Base-by-base conservation (phyloP, 2,888 invertebrate species). In the Hybos culiciformis region DNA sequence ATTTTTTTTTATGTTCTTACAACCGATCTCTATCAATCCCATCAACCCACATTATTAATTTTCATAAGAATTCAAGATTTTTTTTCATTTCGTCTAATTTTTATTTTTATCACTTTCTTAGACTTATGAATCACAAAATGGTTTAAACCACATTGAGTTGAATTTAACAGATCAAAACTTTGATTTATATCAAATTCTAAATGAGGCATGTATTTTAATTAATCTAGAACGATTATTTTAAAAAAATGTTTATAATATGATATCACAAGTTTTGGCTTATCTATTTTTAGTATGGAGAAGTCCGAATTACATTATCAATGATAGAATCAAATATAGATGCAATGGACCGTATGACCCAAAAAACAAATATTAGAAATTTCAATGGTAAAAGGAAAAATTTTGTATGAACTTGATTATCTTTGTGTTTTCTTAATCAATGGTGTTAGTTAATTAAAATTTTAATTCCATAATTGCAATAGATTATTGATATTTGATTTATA, bases 341-440 rank as follows among this genome's bases (percentile, higher is more conserved):
- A 24, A 65, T 65, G 65, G 57, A 55, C 45, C 62, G 63, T 33
- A 60, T 63, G 59, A 54, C 61, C 4, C 65, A 64, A 48, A 56
- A 59, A 2, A 56, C 62, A 19, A 59, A 62, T 46, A 54, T 64
- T 43, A 58, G 61, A 37, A 59, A 60, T 42, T 59, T 63, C 37
- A 59, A 59, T 48, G 63, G 65, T 62, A 52, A 48, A 42, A n/a
- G n/a, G n/a, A n/a, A n/a, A n/a, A n/a, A n/a, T n/a, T n/a, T n/a
- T n/a, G n/a, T n/a, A n/a, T n/a, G n/a, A n/a, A n/a, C n/a, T n/a
- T n/a, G n/a, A n/a, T n/a, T n/a, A n/a, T n/a, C n/a, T n/a, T n/a
- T n/a, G n/a, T n/a, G n/a, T n/a, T n/a, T n/a, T n/a, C n/a, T n/a
- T n/a, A n/a, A n/a, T n/a, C n/a, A n/a, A n/a, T n/a, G n/a, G n/a